Evolutionary conservation across 2,113 vertebrate species (phyloP).

Genomic region (Sylvilagus bachmani): DNA sequence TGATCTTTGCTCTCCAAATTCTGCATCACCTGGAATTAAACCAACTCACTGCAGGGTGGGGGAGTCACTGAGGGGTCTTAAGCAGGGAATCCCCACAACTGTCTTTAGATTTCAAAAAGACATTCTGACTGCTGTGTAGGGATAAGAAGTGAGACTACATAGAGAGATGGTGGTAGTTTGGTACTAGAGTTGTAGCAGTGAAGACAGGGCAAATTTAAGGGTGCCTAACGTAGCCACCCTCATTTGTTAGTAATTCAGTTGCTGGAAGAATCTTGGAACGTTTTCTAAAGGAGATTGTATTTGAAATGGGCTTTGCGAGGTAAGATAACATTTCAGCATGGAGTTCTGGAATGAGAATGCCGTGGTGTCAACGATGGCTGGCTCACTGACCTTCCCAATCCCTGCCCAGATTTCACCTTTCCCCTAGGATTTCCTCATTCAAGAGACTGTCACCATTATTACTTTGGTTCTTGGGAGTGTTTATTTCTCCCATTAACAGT

Average conservation of each 20-base stretch:
- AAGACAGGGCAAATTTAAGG: not conserved
- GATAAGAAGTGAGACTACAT: not conserved
- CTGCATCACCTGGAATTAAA: too few species aligned
- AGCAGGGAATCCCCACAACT: not conserved
- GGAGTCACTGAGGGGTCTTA: not conserved
- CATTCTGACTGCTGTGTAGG: not conserved
- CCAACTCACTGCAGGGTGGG: too few species aligned
- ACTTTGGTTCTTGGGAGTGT: not conserved
- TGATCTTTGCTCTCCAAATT: too few species aligned
- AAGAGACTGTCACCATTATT: not conserved
- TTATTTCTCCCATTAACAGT: not conserved
- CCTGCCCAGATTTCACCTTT: not conserved
- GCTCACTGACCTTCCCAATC: not conserved
- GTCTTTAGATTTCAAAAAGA: not conserved
- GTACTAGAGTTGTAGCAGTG: not conserved
- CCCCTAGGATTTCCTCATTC: not conserved
- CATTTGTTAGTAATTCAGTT: not conserved
- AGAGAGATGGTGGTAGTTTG: not conserved
- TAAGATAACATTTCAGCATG: not conserved
- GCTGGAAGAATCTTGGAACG: not conserved
- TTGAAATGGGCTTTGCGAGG: not conserved
- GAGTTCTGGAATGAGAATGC: not conserved
- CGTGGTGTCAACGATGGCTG: not conserved
- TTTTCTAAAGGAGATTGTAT: conserved; percentile 25
- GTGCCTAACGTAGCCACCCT: not conserved